phyloP scores from a whole-genome alignment of 1,140 invertebrate genomes.

The Conopomorpha cramerella region DNA sequence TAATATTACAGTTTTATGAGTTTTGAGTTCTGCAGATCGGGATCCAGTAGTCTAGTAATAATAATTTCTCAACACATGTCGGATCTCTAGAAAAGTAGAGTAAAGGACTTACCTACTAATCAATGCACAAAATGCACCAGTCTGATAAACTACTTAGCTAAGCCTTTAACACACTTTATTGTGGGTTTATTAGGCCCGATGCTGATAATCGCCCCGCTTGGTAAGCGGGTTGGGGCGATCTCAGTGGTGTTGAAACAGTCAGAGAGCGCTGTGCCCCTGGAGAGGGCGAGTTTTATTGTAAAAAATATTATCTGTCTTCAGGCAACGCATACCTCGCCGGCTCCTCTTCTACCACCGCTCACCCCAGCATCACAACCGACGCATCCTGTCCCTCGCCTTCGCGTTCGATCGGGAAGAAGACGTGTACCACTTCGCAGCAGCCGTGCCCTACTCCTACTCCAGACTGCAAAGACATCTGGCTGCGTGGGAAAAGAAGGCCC shows the following conservation, averaged over 20 bases:
- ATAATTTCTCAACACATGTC: too few species aligned
- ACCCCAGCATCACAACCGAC: slow-evolving; percentile 85
- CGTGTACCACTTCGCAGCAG: slow-evolving; percentile 91
- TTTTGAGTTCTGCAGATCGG: too few species aligned
- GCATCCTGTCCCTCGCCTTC: slow-evolving; percentile 93
- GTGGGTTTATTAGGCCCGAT: not conserved
- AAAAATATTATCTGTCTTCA: slow-evolving; percentile 28
- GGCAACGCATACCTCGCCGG: slow-evolving; percentile 82
- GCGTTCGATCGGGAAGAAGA: slow-evolving; percentile 93
- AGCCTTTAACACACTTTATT: not conserved
- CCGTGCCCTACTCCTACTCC: slow-evolving; percentile 94
- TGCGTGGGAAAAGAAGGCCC: slow-evolving; percentile 68
- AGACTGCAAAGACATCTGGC: slow-evolving; percentile 84
- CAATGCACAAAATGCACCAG: not conserved
- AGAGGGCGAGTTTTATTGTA: too few species aligned
- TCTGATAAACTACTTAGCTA: not conserved
- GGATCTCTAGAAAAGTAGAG: too few species aligned
- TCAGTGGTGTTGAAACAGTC: not conserved
- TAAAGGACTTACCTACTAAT: too few species aligned
- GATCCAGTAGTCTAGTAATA: too few species aligned
- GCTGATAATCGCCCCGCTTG: not conserved
- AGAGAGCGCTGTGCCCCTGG: not conserved
- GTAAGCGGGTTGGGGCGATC: too few species aligned
- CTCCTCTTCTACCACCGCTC: slow-evolving; percentile 95
- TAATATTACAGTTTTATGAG: too few species aligned